These are phyloP conservation scores for Plectus sambesii DNA, from an alignment of 1,140 invertebrate species.

Conservation along the genomic window DNA sequence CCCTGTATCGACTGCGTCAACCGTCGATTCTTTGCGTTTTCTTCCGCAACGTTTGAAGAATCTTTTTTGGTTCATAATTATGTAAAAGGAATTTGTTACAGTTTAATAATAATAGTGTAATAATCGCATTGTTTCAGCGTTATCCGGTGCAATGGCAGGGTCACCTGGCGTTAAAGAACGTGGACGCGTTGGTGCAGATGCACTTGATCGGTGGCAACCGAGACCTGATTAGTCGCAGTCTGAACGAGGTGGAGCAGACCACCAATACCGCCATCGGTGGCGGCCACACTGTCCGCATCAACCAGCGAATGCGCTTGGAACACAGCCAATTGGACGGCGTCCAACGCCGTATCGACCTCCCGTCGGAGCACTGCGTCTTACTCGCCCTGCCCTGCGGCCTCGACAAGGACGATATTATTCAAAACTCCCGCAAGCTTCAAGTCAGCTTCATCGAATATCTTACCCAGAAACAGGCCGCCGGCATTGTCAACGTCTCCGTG, in stretches of 20 bases:
- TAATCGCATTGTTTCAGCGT: conserved; percentile 51
- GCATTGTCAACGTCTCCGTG: conserved; percentile 95
- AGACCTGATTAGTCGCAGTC: conserved; percentile 52
- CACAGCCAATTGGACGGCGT: conserved; percentile 75
- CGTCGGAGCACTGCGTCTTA: conserved; percentile 86
- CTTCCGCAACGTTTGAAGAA: no score
- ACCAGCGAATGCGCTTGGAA: conserved; percentile 87
- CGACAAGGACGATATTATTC: conserved; percentile 76
- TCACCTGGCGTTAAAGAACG: conserved; percentile 79
- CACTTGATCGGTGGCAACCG: conserved; percentile 86
- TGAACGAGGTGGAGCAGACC: conserved; percentile 54
- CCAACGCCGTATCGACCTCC: conserved; percentile 49
- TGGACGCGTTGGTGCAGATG: conserved; percentile 90
- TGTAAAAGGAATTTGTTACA: no score
- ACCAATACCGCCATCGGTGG: no score
- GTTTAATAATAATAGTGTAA: no score
- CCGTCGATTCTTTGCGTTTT: no score
- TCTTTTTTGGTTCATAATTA: no score
- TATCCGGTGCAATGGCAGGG: conserved; percentile 94
- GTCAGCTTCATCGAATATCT: conserved; percentile 88
- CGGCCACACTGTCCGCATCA: conserved; percentile 79
- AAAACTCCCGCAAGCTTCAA: conserved; percentile 76
- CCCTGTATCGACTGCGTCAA: no score
- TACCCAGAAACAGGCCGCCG: conserved; percentile 85
- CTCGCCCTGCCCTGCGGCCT: conserved; percentile 81